Conservation (phyloP, 2,797 vertebrate species). For the Pseudopleuronectes americanus region DNA sequence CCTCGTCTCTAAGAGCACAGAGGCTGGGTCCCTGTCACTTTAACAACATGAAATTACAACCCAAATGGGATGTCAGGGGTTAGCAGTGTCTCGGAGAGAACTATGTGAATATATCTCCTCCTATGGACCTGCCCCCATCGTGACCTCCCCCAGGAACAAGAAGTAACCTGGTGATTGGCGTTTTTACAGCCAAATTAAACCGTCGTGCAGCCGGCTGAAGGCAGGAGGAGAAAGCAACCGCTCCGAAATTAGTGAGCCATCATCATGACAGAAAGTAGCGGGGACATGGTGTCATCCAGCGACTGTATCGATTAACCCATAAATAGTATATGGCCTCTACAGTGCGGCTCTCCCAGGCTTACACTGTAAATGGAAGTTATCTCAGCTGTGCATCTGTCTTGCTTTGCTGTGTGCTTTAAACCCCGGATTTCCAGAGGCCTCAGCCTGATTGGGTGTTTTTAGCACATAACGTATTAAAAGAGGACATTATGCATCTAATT, state of each 20-base stretch:
- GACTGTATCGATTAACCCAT: constrained; percentile 92
- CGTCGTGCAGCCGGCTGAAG: constrained; percentile 69
- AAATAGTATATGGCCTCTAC: constrained; percentile 82
- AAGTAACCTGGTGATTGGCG: constrained; percentile 89
- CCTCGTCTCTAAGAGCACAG: constrained; percentile 74
- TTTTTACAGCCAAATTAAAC: constrained; percentile 93
- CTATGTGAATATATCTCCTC: constrained; percentile 90
- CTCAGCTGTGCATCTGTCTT: constrained; percentile 69
- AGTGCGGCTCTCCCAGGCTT: constrained; percentile 65
- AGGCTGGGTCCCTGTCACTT: constrained; percentile 89
- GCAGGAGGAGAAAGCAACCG: constrained; percentile 86
- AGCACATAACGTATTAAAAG: constrained; percentile 25
- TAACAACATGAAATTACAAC: constrained; percentile 92
- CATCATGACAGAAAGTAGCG: constrained; percentile 94
- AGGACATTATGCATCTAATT: constrained; percentile 15
- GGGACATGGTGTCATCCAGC: constrained; percentile 94
- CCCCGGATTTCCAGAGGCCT: constrained; percentile 26
- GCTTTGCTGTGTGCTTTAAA: constrained; percentile 56
- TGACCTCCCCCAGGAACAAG: constrained; percentile 87
- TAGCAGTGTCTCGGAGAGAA: constrained; percentile 84
- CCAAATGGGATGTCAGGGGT: constrained; percentile 90
- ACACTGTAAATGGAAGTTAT: constrained; percentile 79
- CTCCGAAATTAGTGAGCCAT: constrained; percentile 96
- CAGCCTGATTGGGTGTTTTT: constrained; percentile 29
- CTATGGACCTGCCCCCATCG: constrained; percentile 90